Evolutionary conservation across 2,113 vertebrate genomes (phyloP).

Genomic region (Perca schrenkii): DNA sequence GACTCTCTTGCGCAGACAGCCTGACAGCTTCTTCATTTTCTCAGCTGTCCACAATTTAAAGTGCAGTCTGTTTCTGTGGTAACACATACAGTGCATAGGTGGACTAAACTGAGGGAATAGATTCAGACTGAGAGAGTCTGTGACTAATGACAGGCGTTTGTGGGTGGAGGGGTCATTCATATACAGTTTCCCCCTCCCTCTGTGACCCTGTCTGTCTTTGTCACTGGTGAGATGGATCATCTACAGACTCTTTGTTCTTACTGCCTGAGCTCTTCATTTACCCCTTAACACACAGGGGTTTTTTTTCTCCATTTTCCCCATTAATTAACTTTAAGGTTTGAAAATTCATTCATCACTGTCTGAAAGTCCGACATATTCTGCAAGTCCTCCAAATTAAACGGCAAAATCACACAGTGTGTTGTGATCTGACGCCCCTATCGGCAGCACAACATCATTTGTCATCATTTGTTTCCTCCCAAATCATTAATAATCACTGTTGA

Average conservation of each 20-base stretch:
- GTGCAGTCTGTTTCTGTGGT: conserved; percentile 54
- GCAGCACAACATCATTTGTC: neutral
- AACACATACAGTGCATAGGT: conserved; percentile 36
- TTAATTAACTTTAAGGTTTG: neutral
- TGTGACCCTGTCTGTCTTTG: conserved; percentile 70
- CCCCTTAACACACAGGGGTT: neutral
- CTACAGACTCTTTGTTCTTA: conserved; percentile 26
- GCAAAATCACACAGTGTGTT: neutral
- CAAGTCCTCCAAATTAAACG: neutral
- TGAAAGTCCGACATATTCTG: neutral
- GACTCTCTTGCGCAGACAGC: conserved; percentile 25
- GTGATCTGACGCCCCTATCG: neutral
- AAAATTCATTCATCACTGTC: neutral
- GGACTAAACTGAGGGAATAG: neutral
- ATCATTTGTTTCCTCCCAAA: too few species aligned
- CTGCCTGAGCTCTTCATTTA: conserved; percentile 60
- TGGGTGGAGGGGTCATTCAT: conserved; percentile 69
- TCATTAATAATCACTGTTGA: too few species aligned
- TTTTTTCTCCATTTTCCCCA: neutral
- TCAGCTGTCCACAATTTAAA: conserved; percentile 63
- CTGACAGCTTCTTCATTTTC: conserved; percentile 70
- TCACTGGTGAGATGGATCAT: conserved; percentile 71
- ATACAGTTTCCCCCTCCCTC: conserved; percentile 77
- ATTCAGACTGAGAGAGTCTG: conserved; percentile 43
- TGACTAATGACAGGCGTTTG: conserved; percentile 69